phyloP scores from a whole-genome alignment of 2,113 vertebrate genomes.

The Colaptes auratus region DNA sequence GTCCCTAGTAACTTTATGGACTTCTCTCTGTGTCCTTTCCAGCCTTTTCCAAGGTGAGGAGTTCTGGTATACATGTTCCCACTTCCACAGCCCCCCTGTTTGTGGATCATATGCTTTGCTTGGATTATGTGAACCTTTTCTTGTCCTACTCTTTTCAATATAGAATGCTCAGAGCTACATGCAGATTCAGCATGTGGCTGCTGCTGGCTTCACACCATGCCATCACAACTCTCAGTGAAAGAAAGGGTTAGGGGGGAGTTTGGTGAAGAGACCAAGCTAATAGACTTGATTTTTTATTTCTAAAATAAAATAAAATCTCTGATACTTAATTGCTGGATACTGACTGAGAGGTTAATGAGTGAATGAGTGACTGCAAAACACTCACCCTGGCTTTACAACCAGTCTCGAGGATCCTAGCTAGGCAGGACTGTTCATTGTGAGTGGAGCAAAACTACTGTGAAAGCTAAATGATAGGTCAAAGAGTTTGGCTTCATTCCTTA shows the following conservation, averaged over 20 bases:
- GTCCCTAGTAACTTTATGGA: background rate
- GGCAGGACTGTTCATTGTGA: background rate
- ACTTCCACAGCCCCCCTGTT: background rate
- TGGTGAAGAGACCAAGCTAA: accelerated
- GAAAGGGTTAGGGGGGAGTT: accelerated
- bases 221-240: accelerated
- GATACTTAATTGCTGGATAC: background rate
- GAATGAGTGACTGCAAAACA: background rate
- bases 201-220: background rate
- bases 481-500: background rate
- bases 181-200: background rate
- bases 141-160: background rate
- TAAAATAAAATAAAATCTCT: background rate
- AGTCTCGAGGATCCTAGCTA: background rate
- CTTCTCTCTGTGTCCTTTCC: background rate
- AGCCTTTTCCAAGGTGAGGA: background rate
- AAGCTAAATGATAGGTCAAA: constrained; percentile 13
- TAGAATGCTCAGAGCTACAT: accelerated
- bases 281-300: background rate
- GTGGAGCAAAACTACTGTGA: background rate
- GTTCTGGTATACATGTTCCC: accelerated
- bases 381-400: background rate
- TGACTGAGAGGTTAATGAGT: background rate
- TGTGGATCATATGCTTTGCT: background rate
- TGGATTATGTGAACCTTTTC: background rate